phyloP scores from a whole-genome alignment of 2,888 invertebrate species.

The Tipula helvola region DNA sequence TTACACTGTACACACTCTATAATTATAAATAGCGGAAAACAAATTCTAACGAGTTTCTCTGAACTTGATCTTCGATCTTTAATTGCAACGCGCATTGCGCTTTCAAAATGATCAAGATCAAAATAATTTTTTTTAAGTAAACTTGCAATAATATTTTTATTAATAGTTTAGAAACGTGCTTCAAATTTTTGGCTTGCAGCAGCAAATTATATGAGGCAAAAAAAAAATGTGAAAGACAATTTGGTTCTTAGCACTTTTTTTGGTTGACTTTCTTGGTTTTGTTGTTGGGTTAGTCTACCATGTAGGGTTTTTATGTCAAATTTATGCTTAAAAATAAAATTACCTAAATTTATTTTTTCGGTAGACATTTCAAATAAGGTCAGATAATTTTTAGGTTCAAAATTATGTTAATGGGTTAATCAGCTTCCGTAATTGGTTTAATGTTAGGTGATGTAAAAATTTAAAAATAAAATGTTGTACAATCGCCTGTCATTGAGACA shows the following conservation, averaged over 20 bases:
- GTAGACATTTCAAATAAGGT: neutral
- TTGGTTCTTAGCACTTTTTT: neutral
- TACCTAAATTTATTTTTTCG: neutral
- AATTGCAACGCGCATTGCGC: neutral
- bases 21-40: neutral
- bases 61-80: neutral
- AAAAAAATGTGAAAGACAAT: neutral
- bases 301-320: neutral
- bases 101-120: neutral
- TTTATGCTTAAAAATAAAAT: neutral
- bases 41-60: neutral
- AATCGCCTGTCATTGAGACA: too few relatives aligned
- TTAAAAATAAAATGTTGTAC: too few relatives aligned
- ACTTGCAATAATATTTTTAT: neutral
- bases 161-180: neutral
- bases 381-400: neutral
- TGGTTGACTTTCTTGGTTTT: neutral
- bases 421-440: too few relatives aligned
- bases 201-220: neutral
- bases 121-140: neutral
- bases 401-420: neutral
- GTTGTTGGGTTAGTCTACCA: neutral
- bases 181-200: neutral
- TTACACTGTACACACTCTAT: neutral
- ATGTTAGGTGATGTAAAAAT: too few relatives aligned